Percentiles rank a stretch among this genome's conserved stretches.
These are phyloP conservation scores for Hyperopisus bebe DNA, from an alignment of 2,113 vertebrate species.

Conservation along the genomic window DNA sequence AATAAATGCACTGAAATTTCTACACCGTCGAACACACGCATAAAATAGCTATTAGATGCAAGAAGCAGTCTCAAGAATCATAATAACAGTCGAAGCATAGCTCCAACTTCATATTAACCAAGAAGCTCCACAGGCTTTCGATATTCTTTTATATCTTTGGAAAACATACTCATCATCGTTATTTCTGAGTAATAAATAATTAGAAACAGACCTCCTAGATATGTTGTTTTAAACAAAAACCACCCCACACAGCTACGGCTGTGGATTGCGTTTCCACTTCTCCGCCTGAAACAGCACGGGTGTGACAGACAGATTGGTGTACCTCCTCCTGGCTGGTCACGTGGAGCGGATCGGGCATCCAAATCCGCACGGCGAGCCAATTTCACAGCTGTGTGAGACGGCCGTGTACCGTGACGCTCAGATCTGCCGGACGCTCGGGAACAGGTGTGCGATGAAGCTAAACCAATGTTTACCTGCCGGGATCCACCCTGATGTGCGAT, in stretches of 20 bases:
- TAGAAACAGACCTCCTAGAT: background rate
- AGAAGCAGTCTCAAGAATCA: background rate
- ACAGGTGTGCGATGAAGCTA: background rate
- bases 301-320: background rate
- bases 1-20: conserved; percentile 4
- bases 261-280: background rate
- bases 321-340: background rate
- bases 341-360: background rate
- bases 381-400: background rate
- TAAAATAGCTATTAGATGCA: background rate
- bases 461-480: background rate
- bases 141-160: background rate
- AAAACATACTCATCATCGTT: background rate
- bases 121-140: background rate
- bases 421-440: background rate
- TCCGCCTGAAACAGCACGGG: background rate
- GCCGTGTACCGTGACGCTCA: background rate
- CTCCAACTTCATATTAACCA: background rate
- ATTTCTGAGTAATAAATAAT: background rate
- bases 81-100: background rate
- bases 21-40: background rate
- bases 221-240: background rate
- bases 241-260: background rate
- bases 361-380: background rate
- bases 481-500: background rate